phyloP scores from a whole-genome alignment of 2,888 invertebrate species.

The Phymatocera aterrima region DNA sequence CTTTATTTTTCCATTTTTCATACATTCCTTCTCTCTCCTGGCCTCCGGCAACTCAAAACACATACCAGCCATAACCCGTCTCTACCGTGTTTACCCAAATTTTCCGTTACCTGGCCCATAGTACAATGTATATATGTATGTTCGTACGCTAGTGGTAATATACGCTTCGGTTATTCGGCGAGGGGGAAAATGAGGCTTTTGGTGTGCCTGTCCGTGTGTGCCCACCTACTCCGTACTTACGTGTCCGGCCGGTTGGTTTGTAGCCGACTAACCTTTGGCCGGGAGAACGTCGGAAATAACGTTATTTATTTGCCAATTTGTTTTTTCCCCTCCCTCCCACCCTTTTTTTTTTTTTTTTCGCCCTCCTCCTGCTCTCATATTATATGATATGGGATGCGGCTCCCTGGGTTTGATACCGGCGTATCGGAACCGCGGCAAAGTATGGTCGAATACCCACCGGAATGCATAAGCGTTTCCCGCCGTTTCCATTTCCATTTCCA shows the following conservation, averaged over 20 bases:
- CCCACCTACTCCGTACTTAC: too few relatives aligned
- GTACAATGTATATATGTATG: not conserved
- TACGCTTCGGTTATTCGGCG: too few relatives aligned
- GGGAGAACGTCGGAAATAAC: slow-evolving; percentile 54
- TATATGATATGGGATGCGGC: slow-evolving; percentile 36
- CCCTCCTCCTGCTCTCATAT: too few relatives aligned
- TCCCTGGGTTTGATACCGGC: not conserved
- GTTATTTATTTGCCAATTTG: slow-evolving; percentile 64
- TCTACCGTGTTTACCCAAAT: too few relatives aligned
- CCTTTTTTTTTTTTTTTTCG: too few relatives aligned
- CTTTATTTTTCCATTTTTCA: too few relatives aligned
- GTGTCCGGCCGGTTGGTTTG: too few relatives aligned
- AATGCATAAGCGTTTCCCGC: slow-evolving; percentile 56
- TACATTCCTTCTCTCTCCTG: too few relatives aligned
- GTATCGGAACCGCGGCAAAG: slow-evolving; percentile 37
- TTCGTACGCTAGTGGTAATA: not conserved
- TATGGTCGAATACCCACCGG: slow-evolving; percentile 54
- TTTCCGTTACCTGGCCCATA: not conserved
- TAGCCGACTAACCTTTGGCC: not conserved
- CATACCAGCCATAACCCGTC: too few relatives aligned
- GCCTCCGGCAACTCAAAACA: too few relatives aligned
- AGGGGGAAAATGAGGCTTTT: not conserved
- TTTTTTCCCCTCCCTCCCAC: slow-evolving; percentile 56
- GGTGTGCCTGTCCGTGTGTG: too few relatives aligned
- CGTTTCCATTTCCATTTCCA: slow-evolving; percentile 39